A percentile compares a stretch with the other conserved stretches of the same genome.
Conservation (phyloP, 92 coral and sea anemone species). For the Metridium senile region DNA sequence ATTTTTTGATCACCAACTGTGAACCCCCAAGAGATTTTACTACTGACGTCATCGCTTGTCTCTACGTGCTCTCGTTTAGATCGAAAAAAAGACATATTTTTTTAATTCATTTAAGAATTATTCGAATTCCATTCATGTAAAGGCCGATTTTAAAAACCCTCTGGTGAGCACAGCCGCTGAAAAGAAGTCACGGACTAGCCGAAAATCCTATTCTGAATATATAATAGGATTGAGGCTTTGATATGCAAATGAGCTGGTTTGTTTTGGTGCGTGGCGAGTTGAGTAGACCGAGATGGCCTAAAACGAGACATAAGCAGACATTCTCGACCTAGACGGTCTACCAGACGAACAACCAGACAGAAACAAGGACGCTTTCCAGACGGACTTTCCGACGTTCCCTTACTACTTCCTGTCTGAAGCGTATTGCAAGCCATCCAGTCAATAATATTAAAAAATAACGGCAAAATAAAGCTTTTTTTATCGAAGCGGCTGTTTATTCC, state of each 20-base stretch:
- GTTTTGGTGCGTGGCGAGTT: conserved; percentile 41
- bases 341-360: conserved; percentile 56
- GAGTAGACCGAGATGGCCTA: conserved; percentile 56
- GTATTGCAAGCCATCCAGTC: conserved; percentile 29
- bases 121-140: neutral
- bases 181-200: neutral
- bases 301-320: conserved; percentile 54
- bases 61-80: neutral
- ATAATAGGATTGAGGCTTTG: neutral
- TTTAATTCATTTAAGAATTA: neutral
- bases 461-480: conserved; percentile 1
- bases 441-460: neutral
- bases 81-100: neutral
- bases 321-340: conserved; percentile 54
- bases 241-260: conserved; percentile 39
- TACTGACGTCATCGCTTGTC: conserved; percentile 3
- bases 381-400: conserved; percentile 49
- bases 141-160: neutral
- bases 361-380: conserved; percentile 57
- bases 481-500: neutral
- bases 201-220: conserved; percentile 1
- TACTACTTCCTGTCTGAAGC: conserved; percentile 33
- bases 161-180: neutral
- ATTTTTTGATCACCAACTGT: neutral
- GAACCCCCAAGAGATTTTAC: neutral